These are phyloP conservation scores for Osmerus mordax DNA, from an alignment of 2,113 vertebrate species.

Conservation along the genomic window DNA sequence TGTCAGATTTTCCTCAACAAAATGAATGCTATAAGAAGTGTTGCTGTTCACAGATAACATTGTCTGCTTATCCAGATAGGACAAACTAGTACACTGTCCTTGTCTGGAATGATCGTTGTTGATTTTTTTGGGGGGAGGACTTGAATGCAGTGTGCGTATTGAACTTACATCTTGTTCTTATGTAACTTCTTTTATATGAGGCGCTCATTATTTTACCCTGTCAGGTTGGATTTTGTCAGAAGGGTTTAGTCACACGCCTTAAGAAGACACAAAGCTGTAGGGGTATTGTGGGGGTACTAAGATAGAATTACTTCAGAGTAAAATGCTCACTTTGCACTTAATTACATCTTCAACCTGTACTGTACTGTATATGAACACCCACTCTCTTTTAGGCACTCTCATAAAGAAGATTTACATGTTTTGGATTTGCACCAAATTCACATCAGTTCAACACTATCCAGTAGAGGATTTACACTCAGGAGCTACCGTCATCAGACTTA, in stretches of 20 bases:
- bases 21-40: neutral
- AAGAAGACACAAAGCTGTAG: neutral
- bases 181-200: neutral
- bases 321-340: too few species aligned
- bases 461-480: neutral
- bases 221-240: neutral
- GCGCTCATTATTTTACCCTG: neutral
- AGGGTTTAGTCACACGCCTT: neutral
- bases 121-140: too few species aligned
- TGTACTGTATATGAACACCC: too few species aligned
- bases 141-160: too few species aligned
- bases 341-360: too few species aligned
- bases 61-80: too few species aligned
- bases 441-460: slow-evolving; percentile 7
- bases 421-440: neutral
- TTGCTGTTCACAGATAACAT: neutral
- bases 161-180: neutral
- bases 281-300: neutral
- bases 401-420: neutral
- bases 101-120: too few species aligned
- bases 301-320: neutral
- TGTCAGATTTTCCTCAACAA: neutral
- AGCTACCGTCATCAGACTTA: too few species aligned
- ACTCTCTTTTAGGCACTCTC: too few species aligned
- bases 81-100: too few species aligned